Evolutionary conservation across 2,797 vertebrate genomes (phyloP), one percentile per base, ranked within the genome.

Genomic region (Luscinia megarhynchos): DNA sequence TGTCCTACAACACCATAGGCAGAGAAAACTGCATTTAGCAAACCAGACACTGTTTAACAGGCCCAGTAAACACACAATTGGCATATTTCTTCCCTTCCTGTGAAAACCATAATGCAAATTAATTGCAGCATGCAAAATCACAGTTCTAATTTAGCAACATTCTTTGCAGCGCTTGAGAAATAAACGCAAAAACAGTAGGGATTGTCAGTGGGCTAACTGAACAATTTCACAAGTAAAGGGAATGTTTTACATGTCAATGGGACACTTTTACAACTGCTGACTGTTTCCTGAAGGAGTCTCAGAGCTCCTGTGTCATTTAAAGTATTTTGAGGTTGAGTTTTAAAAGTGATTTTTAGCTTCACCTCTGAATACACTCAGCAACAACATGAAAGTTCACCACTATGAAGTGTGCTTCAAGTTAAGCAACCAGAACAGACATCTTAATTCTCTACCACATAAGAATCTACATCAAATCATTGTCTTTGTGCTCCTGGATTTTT

Each of bases 51-150:
- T 57, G 29, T 61, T 91, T 62, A 87, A 87, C 54, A 89, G 89
- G 34, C 73, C 27, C 61, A 78, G 54, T 13, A 91, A 88, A 93
- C 14, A 74, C 34, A 82, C 4, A 85, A 70, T 0, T 59, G 81
- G 63, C 20, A 70, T 72, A 20, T 67, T 54, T 84, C 54, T 90
- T 54, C 27, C 46, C 30, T 87, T 92, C 46, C 9, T 69, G 41
- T 67, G 63, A 91, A 90, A 57, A 84, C 2, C 73, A n/a, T 84
- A 90, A 90, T 70, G 75, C 57, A 90, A 95, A 95, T 90, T 90
- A 95, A 94, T 67, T 89, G 67, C 22, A 70, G 70, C 10, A 18
- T 41, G 53, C 59, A 87, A 95, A 93, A 95, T 93, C 84, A 90
- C 43, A 57, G 81, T 38, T 90, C 81, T 55, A 68, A 93, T 89